Base-by-base conservation (phyloP, 1,140 invertebrate species). In the Hypsibius dujardini region DNA sequence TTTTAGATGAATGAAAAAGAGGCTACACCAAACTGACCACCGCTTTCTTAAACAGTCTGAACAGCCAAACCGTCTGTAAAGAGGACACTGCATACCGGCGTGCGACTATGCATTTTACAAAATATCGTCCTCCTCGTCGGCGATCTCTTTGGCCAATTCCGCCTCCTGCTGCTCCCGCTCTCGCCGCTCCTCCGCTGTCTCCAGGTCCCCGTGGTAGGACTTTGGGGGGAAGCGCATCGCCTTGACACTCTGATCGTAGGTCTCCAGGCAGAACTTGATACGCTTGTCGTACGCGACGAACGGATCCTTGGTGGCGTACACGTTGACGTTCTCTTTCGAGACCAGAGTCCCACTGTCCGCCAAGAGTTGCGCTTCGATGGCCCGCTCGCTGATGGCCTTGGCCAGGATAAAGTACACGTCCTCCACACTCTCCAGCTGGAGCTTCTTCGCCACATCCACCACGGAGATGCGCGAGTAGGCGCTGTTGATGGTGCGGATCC, bases 341-440 rank as follows among this genome's bases (percentile, higher is more conserved):
- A 94, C 87, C 86, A 99, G 95, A 76, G 90, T 97, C 28, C 92
- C 91, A 74, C 89, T 87, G 78, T 94, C 91, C 72, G 50, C 95
- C 90, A 81, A 97, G 91, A 73, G 99, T 84, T 0, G 87, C 92
- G 95, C 96, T 80, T 98, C 94, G 79, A 99, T 98, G 1, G 98
- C 95, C 69, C 94, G 92, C 83, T 99, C 96, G 70, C 93, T 83
- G 71, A 99, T 98, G n/a, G 95, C 95, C 82, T 99, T 99, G 0
- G 95, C 93, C 0, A 98, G 94, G 78, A 99, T 96, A 78, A 95
- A 98, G 79, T 99, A 95, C 0, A 95, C 95, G 85, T 99, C 95
- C 77, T 95, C 92, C 1, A 91, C 87, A 7, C 90, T 94, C 77
- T 95, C 93, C 28, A 98, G 81, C 12, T 90, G 87, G 45, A 99